These are phyloP conservation scores for Hydroisotoma schaefferi DNA, from an alignment of 2,888 invertebrate species.

Conservation along the genomic window DNA sequence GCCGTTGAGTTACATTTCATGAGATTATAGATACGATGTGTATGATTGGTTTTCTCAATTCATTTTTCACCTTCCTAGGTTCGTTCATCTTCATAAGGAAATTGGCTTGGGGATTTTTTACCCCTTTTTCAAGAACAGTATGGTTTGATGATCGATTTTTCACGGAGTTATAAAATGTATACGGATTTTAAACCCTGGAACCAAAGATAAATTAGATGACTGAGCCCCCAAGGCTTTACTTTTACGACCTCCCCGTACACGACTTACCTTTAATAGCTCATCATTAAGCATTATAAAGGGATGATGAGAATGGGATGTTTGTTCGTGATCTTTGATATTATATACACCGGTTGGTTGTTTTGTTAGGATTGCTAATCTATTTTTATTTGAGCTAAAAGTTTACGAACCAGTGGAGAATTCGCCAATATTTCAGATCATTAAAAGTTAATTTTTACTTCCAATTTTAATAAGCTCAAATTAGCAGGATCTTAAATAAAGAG, in stretches of 20 bases:
- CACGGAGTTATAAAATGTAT: constrained; percentile 5
- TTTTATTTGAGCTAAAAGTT: too few species aligned
- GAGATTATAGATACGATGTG: not conserved
- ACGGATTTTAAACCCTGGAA: not conserved
- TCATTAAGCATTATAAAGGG: constrained; percentile 1
- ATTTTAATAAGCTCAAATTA: too few species aligned
- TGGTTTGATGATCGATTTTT: constrained; percentile 16
- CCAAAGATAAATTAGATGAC: not conserved
- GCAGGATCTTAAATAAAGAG: too few species aligned
- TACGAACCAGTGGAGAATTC: too few species aligned
- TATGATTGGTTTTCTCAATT: constrained; percentile 8
- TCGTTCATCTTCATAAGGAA: constrained; percentile 3
- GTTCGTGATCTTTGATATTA: too few species aligned
- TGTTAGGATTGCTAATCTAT: too few species aligned
- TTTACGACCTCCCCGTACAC: constrained; percentile 7
- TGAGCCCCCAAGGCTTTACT: not conserved
- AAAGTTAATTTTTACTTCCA: too few species aligned
- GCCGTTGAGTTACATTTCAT: not conserved
- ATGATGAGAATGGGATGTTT: too few species aligned
- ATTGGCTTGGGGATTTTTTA: constrained; percentile 18
- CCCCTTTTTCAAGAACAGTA: not conserved
- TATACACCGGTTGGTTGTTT: too few species aligned
- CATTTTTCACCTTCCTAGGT: constrained; percentile 5
- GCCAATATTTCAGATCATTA: too few species aligned
- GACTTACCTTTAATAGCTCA: constrained; percentile 7